Base-by-base conservation (phyloP, 1,140 invertebrate species). In the Drosophila paulistorum region DNA sequence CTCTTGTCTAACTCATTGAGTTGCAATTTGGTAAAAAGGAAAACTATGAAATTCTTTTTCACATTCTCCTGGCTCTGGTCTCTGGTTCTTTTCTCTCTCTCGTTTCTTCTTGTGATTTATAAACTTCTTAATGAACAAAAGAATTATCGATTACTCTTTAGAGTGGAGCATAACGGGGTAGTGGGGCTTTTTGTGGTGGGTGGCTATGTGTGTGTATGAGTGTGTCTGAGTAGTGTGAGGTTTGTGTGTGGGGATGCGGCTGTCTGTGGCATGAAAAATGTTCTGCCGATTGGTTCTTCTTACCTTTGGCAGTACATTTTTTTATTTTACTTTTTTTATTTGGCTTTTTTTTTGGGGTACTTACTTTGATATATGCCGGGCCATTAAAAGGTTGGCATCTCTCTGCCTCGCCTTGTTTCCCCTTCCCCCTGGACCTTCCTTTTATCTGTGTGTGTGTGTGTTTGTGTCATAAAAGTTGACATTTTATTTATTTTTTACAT, bases 41-140 rank as follows among this genome's bases (percentile, higher is more conserved):
- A 73, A 74, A 74, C 73, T 75, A 75, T 75, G 72, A 75, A 75
- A 75, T 73, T 73, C 70, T 51, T 37, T 26, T n/a, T 14, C 39
- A 14, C 20, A 33, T 58, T 39, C 59, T 10, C 23, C 23, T 51
- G 20, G 4, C 7, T 14, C 33, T 51, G 20, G 4, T 45, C n/a
- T 14, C 2, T 51, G 17, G 17, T 23, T 20, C 20, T 9, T 20
- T 23, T n/a, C n/a, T 20, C 10, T 48, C 2, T 51, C 10, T 11
- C 10, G 17, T 51, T 51, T 10, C 45, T 20, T 48, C 45, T 57
- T 60, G 75, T 86, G 82, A 86, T 86, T 86, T 86, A 86, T 86
- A 77, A 87, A 86, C 82, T 87, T 79, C 82, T 86, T 82, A 86
- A 86, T 86, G 83, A 87, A 86, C 79, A 86, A 86, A 87, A 79